Evolutionary conservation across 92 coral and sea anemone species (phyloP).

Genomic region (Plumapathes pennacea): DNA sequence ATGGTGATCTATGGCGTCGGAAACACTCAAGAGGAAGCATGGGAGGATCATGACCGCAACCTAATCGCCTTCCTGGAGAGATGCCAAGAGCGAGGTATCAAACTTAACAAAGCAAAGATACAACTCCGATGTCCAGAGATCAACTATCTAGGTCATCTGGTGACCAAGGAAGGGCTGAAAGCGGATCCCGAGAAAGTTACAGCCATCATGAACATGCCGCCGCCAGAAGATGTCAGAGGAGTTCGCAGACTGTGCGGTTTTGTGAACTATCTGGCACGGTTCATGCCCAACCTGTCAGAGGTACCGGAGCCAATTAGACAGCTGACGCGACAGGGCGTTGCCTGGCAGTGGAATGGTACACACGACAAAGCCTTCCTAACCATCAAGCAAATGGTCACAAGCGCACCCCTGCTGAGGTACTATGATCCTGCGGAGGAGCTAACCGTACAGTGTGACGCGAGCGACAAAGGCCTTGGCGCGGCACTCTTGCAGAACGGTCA

Average conservation of each 20-base stretch:
- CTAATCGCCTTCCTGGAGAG: slow-evolving; percentile 3
- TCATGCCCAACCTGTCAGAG: slow-evolving; percentile 44
- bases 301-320: slow-evolving; percentile 33
- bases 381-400: slow-evolving; percentile 14
- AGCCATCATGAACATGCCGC: slow-evolving; percentile 19
- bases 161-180: slow-evolving; percentile 21
- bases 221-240: slow-evolving; percentile 15
- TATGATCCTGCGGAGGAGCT: slow-evolving; percentile 8
- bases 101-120: slow-evolving; percentile 17
- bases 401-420: slow-evolving; percentile 28
- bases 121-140: slow-evolving; percentile 8
- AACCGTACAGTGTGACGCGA: slow-evolving; percentile 8
- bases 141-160: slow-evolving; percentile 21
- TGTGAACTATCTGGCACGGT: slow-evolving; percentile 41
- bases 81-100: slow-evolving; percentile 23
- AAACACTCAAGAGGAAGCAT: slow-evolving; percentile 18
- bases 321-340: slow-evolving; percentile 10
- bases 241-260: slow-evolving; percentile 42
- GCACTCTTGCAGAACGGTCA: slow-evolving; percentile 1
- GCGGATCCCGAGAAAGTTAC: slow-evolving; percentile 27
- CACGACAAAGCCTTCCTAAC: slow-evolving; percentile 7
- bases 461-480: slow-evolving; percentile 8
- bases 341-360: slow-evolving; percentile 14
- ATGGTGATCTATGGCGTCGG: slow-evolving; percentile 16
- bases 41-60: slow-evolving; percentile 10